Percentiles rank a stretch among this genome's conserved stretches.
phyloP scores from a whole-genome alignment of 2,888 invertebrate species.

The Yponomeuta sedellus region DNA sequence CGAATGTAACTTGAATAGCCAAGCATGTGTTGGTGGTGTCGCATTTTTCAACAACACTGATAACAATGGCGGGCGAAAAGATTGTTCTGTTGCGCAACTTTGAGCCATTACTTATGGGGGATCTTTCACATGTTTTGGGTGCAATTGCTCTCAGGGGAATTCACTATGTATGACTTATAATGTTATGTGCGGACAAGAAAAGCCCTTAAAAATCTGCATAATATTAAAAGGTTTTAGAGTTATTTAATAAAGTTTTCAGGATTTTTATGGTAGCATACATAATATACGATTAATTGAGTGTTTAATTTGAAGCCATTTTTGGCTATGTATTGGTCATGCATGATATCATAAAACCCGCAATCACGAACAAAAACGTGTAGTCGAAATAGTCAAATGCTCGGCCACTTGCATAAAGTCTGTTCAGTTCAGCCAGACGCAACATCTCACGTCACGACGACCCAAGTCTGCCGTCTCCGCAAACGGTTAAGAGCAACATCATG shows the following conservation, averaged over 20 bases:
- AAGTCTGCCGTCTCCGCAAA: neutral
- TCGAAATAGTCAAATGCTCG: neutral
- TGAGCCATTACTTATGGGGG: neutral
- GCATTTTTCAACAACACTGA: neutral
- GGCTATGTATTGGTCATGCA: too few relatives aligned
- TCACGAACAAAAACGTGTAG: too few relatives aligned
- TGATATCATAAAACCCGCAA: too few relatives aligned
- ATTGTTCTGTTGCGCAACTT: neutral
- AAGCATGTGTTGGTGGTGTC: slow-evolving; percentile 26
- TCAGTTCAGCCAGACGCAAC: neutral
- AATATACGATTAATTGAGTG: too few relatives aligned
- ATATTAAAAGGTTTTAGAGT: too few relatives aligned
- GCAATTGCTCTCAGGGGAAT: neutral
- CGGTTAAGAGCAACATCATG: neutral
- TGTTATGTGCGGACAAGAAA: neutral
- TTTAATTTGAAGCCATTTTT: too few relatives aligned
- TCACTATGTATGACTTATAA: neutral
- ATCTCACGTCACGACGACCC: neutral
- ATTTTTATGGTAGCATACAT: too few relatives aligned
- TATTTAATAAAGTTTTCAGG: too few relatives aligned
- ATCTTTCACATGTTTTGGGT: neutral
- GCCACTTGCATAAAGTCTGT: neutral
- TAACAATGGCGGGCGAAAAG: neutral
- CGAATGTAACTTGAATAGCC: slow-evolving; percentile 1
- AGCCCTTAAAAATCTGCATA: too few relatives aligned